Evolutionary conservation across 1,140 invertebrate genomes (phyloP), one percentile per base, ranked within the genome.

Genomic region (Pinna nobilis): DNA sequence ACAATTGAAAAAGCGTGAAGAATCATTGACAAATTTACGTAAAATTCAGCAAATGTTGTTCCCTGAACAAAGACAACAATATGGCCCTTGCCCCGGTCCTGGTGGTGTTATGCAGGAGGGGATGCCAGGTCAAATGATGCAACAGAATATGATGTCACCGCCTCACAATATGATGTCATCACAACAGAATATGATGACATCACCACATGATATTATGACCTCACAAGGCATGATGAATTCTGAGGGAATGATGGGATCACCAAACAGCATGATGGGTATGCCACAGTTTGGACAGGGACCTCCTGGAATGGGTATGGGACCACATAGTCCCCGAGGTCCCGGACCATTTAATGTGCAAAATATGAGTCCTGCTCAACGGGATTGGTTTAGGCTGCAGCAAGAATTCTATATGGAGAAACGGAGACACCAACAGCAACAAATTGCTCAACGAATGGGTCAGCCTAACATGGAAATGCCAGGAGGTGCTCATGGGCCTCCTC

Each of bases 41-140:
- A 97, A 97, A 91, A 96, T 99, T 92, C 94, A 97, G 79, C 94
- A 96, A 86, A 93, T 98, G 90, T 89, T 98, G 35, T 96, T 97
- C 90, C 95, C 94, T 0, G 95, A 96, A 61, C 79, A 85, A 68
- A 65, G 78, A 70, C 79, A 81, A 30, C 78, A 68, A 51, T 76
- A 67, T 68, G 74, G 74, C 4, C 78, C 74, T 11, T 75, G 71
- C 13, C 76, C 65, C 28, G 69, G 63, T 35, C 76, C 72, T 25
- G 66, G 63, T 39, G 69, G 74, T n/a, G 80, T 82, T 76, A 82
- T 79, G 79, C 85, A 76, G 3, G 83, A 78, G 3, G 79, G 83
- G 30, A 77, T 80, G 78, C 23, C 28, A 39, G 65, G 66, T 18
- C 60, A 59, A 30, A 79, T 79, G 75, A 86, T 87, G 80, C 85